Conservation (phyloP, 2,113 vertebrate species). For the Xiphophorus couchianus region DNA sequence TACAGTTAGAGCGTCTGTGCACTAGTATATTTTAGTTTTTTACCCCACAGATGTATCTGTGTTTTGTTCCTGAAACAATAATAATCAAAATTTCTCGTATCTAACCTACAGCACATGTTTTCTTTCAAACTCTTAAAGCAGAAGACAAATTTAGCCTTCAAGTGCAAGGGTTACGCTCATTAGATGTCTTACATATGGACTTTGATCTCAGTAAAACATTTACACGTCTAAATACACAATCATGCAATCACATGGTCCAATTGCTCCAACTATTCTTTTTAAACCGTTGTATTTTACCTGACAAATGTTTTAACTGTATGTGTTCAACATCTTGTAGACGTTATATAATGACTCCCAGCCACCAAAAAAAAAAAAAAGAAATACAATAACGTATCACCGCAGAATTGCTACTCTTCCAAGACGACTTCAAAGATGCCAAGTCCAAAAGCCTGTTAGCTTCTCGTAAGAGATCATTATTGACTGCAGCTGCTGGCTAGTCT, state of each 20-base stretch:
- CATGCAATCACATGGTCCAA: background rate
- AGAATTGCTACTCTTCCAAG: constrained; percentile 6
- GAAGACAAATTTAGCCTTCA: too few species aligned
- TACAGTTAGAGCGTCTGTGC: too few species aligned
- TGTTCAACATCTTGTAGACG: background rate
- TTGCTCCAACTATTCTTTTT: background rate
- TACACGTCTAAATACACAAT: background rate
- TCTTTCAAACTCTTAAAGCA: too few species aligned
- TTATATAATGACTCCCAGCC: background rate
- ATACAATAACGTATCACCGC: background rate
- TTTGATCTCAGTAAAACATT: background rate
- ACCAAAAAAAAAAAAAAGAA: background rate
- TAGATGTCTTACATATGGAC: too few species aligned
- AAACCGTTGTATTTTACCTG: background rate
- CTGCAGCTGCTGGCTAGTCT: background rate
- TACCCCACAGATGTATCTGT: too few species aligned
- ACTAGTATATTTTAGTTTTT: too few species aligned
- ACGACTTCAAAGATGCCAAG: background rate
- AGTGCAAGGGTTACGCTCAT: too few species aligned
- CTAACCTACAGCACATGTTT: too few species aligned
- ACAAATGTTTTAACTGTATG: background rate
- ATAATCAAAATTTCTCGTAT: too few species aligned
- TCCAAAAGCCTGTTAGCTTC: background rate
- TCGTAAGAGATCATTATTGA: background rate
- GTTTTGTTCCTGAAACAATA: too few species aligned